These are phyloP conservation scores for Agrochola macilenta DNA, from an alignment of 2,888 invertebrate species.

Conservation along the genomic window DNA sequence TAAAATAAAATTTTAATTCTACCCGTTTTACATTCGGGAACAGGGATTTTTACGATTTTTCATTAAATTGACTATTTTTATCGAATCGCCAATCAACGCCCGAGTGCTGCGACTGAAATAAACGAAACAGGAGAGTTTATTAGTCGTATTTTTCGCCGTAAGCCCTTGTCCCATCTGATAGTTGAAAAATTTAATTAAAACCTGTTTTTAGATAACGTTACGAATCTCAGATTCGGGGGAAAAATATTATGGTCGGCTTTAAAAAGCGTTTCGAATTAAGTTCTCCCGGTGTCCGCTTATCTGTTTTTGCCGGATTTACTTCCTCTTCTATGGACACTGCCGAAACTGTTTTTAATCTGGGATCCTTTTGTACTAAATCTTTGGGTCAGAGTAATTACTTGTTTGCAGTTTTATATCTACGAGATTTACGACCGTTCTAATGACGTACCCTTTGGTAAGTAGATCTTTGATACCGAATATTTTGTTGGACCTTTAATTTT, in stretches of 20 bases:
- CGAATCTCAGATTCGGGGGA: constrained; percentile 66
- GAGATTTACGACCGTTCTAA: constrained; percentile 63
- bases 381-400: constrained; percentile 68
- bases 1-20: constrained; percentile 82
- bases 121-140: constrained; percentile 72
- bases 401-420: constrained; percentile 68
- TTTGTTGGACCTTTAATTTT: constrained; percentile 48
- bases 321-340: constrained; percentile 68
- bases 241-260: constrained; percentile 73
- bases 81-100: constrained; percentile 67
- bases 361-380: constrained; percentile 68
- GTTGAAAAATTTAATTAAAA: constrained; percentile 81
- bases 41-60: constrained; percentile 80
- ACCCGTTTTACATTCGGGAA: constrained; percentile 72
- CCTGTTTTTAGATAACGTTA: constrained; percentile 76
- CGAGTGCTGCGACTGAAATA: constrained; percentile 62
- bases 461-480: constrained; percentile 50
- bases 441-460: constrained; percentile 59
- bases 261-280: constrained; percentile 73
- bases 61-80: constrained; percentile 76
- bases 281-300: constrained; percentile 69
- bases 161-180: constrained; percentile 77
- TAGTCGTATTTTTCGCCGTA: constrained; percentile 71
- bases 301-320: constrained; percentile 73
- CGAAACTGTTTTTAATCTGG: constrained; percentile 68